Evolutionary conservation across 2,113 vertebrate species (phyloP), one percentile per base, ranked within the genome.

Genomic region (Phainopepla nitens): DNA sequence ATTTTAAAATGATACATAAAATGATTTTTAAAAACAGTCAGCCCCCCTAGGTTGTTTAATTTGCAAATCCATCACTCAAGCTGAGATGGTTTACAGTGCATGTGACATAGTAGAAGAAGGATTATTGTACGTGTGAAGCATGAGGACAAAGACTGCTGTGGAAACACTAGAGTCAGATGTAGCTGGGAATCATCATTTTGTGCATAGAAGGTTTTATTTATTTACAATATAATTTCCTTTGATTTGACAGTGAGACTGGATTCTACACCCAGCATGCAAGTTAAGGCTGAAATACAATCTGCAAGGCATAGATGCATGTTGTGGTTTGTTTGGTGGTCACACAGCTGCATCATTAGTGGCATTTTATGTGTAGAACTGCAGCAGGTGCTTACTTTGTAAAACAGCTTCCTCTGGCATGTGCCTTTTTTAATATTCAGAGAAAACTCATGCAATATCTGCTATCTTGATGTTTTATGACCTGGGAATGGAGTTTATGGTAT

Each of bases 21-120:
- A 95, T 82, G 54, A 53, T 84, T 96, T 95, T 96, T 93, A 93
- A 92, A 93, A 97, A 96, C 82, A 95, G 62, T 72, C 51, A 93
- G 81, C 88, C 86, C 93, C 93, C 87, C 66, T 94, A 93, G 93
- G 82, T 89, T 76, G 96, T 95, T 97, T 97, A 92, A 97, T 96
- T 95, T 95, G 91, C 81, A 96, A 94, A 96, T 92, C 79, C 53
- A 84, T 97, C 93, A 91, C 92, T 96, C 92, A 89, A 87, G 82
- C 87, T 50, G 39, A 70, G 94, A 71, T 4, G 28, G 51, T 83
- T 96, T 97, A 85, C 94, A 82, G 83, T 71, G 68, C 56, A 31
- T 83, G 41, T 92, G 94, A 95, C 96, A 90, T 22, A 88, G 75
- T 65, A 95, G 89, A 93, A 93, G 83, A 86, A 93, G 83, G 89